Evolutionary conservation across 1,140 invertebrate species (phyloP), one percentile per base, ranked within the genome.

Genomic region (Zaprionus davidi): DNA sequence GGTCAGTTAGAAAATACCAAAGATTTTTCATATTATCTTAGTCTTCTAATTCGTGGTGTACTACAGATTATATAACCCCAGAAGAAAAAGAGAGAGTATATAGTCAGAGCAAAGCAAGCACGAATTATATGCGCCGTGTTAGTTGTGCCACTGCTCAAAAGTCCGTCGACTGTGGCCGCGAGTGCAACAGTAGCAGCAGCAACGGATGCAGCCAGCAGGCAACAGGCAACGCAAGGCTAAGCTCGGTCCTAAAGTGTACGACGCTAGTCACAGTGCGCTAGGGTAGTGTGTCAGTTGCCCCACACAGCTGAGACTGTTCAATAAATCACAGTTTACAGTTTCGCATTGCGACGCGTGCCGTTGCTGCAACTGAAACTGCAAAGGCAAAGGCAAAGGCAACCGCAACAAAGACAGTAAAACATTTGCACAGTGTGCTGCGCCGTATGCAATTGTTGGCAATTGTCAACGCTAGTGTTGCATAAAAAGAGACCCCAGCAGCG

Each of bases 241-340:
- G 7, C 13, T 49, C 20, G 9, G 26, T 70, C n/a, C 58, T 51
- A 36, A 71, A 57, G 51, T 57, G 20, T 64, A 46, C 78, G 49
- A 63, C 38, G 62, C 38, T 69, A 28, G 44, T 24, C 60, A 41
- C 41, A 17, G 41, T 44, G 41, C n/a, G 11, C 36, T 46, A 20
- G 73, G 70, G 68, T 63, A 28, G 44, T 59, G 71, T 74, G 71
- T 53, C 58, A 73, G 63, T 57, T 71, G 68, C 44, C 44, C 38
- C 53, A 71, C 28, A 31, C 38, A 20, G 7, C 28, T 4, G 11
- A 57, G 28, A 36, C 17, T 36, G 75, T 76, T 85, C 64, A 76
- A 85, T 85, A 85, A 86, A 85, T 85, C 82, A 85, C 78, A 81
- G 76, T 76, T 81, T 78, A 86, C 59, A 53, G 78, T 59, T 55